A percentile compares a stretch with the other conserved stretches of the same genome.
phyloP scores from a whole-genome alignment of 1,140 invertebrate species.

The Helicoverpa zea region DNA sequence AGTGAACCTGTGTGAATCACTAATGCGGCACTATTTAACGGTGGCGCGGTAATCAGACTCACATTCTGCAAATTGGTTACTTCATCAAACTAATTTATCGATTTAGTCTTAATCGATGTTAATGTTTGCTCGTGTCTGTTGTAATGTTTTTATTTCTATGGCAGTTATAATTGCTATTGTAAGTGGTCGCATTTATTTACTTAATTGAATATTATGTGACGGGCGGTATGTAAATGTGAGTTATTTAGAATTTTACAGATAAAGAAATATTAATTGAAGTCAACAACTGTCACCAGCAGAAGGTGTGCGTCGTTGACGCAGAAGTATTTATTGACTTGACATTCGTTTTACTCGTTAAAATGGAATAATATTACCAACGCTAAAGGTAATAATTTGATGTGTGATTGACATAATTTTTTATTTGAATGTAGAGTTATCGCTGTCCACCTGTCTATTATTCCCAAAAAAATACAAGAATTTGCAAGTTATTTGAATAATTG shows the following conservation, averaged over 20 bases:
- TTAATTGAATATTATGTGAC: conserved; percentile 32
- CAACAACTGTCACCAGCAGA: conserved; percentile 51
- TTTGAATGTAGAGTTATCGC: conserved; percentile 44
- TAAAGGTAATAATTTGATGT: conserved; percentile 58
- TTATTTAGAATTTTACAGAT: conserved; percentile 46
- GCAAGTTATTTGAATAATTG: conserved; percentile 40
- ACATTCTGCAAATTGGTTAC: conserved; percentile 67
- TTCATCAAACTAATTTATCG: conserved; percentile 28
- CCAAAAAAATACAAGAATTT: conserved; percentile 43
- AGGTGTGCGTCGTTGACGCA: conserved; percentile 42
- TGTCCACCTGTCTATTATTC: conserved; percentile 44
- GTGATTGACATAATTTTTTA: conserved; percentile 58
- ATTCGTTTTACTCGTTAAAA: conserved; percentile 55
- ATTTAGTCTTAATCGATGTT: conserved; percentile 11
- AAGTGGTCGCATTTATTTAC: conserved; percentile 1
- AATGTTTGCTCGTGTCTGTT: not conserved
- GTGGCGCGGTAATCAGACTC: conserved; percentile 59
- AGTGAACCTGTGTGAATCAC: conserved; percentile 81
- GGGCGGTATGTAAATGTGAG: conserved; percentile 40
- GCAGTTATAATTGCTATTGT: conserved; percentile 19
- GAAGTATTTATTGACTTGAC: conserved; percentile 47
- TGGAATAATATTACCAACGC: conserved; percentile 51
- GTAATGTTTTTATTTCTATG: not conserved
- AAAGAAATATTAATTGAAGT: conserved; percentile 44
- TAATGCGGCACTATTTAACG: conserved; percentile 77